phyloP scores from a whole-genome alignment of 2,113 vertebrate species.

The Eretmochelys imbricata region DNA sequence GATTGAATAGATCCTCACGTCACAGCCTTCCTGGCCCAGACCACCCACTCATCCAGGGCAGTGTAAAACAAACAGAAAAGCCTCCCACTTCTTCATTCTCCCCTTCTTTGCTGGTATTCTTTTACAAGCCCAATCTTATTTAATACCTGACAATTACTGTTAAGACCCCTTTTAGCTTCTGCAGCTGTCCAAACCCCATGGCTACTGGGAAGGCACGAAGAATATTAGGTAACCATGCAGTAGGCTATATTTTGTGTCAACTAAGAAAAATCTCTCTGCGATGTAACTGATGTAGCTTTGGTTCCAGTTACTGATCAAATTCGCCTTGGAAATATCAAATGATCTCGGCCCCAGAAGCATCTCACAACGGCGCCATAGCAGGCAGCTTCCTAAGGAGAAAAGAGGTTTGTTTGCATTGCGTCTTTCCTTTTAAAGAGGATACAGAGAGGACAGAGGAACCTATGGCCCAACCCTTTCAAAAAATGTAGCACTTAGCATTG shows the following conservation, averaged over 20 bases:
- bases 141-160: slow-evolving; percentile 53
- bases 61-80: slow-evolving; percentile 37
- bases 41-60: slow-evolving; percentile 23
- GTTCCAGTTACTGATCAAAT: slow-evolving; percentile 51
- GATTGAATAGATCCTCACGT: slow-evolving; percentile 1
- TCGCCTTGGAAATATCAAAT: neutral
- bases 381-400: slow-evolving; percentile 44
- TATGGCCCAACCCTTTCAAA: neutral
- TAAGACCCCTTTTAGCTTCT: slow-evolving; percentile 59
- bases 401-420: neutral
- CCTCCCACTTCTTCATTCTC: slow-evolving; percentile 35
- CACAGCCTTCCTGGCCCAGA: neutral
- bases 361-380: slow-evolving; percentile 37
- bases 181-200: slow-evolving; percentile 63
- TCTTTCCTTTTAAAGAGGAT: slow-evolving; percentile 41
- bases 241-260: neutral
- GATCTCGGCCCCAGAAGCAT: neutral
- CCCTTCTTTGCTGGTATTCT: neutral
- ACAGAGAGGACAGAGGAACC: neutral
- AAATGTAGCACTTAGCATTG: slow-evolving; percentile 14
- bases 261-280: slow-evolving; percentile 35
- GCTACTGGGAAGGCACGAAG: slow-evolving; percentile 29
- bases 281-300: slow-evolving; percentile 30
- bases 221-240: neutral
- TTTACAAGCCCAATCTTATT: slow-evolving; percentile 53